These are phyloP conservation scores for Panzeria rudis DNA, from an alignment of 2,888 invertebrate species.

Conservation along the genomic window DNA sequence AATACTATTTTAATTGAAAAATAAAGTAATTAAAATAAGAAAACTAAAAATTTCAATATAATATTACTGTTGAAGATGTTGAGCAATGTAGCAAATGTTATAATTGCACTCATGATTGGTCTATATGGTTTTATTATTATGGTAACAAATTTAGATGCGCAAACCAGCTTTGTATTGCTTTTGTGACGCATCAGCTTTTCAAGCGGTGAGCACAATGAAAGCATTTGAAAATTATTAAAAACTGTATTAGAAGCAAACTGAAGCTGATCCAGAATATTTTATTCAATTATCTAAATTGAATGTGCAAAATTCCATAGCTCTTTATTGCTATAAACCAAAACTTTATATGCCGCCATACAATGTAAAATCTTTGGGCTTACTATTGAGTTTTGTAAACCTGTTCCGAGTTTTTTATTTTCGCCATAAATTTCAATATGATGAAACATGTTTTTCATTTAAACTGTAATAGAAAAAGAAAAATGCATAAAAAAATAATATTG, in stretches of 20 bases:
- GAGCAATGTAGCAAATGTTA: background rate
- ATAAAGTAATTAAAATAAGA: background rate
- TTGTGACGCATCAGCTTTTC: background rate
- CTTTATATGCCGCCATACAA: background rate
- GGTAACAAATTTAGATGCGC: background rate
- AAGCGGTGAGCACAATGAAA: background rate
- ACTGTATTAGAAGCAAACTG: background rate
- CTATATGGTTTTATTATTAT: background rate
- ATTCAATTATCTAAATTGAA: background rate
- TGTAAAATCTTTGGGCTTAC: background rate
- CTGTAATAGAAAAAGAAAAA: background rate
- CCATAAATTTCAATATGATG: constrained; percentile 52
- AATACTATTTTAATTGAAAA: constrained; percentile 1
- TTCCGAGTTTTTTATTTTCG: background rate
- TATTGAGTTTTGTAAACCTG: background rate
- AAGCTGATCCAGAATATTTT: background rate
- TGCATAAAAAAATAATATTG: background rate
- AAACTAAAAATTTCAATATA: background rate
- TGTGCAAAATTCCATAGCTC: background rate
- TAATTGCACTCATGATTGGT: background rate
- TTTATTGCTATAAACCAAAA: background rate
- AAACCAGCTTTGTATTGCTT: too few relatives aligned
- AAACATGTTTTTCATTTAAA: constrained; percentile 59
- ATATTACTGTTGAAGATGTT: background rate
- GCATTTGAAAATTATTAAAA: too few relatives aligned